Evolutionary conservation across 92 coral and sea anemone genomes (phyloP).

Genomic region (Heliopora coerulea): DNA sequence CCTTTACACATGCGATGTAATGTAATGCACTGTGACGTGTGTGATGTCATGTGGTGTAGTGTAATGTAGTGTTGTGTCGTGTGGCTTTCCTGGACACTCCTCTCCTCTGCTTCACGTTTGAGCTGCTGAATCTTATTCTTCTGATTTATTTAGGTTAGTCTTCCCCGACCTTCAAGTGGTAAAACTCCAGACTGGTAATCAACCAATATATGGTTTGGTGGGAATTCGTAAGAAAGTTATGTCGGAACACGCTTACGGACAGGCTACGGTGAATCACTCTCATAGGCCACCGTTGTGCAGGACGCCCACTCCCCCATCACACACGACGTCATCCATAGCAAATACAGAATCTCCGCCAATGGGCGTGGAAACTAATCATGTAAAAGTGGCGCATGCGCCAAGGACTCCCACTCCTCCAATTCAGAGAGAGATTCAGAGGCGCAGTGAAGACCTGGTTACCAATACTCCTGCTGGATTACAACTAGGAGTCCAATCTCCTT

Average conservation of each 20-base stretch:
- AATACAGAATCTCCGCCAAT: conserved; percentile 51
- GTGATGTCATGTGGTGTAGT: too few species aligned
- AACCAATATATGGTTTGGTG: conserved; percentile 80
- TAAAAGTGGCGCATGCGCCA: background rate
- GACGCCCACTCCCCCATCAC: conserved; percentile 75
- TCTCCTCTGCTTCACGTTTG: too few species aligned
- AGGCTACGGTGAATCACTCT: conserved; percentile 23
- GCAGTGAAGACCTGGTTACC: conserved; percentile 13
- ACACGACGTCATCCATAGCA: conserved; percentile 52
- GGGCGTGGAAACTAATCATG: background rate
- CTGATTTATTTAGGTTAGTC: conserved; percentile 54
- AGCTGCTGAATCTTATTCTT: background rate
- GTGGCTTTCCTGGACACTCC: too few species aligned
- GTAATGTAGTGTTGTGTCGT: too few species aligned
- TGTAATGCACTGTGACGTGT: too few species aligned
- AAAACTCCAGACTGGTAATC: conserved; percentile 73
- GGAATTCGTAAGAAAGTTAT: conserved; percentile 76
- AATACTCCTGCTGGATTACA: conserved; percentile 6
- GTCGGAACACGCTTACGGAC: conserved; percentile 44
- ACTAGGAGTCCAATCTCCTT: conserved; percentile 9
- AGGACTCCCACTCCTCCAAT: conserved; percentile 13
- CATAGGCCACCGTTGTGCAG: conserved; percentile 45
- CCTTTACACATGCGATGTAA: too few species aligned
- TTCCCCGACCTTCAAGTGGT: conserved; percentile 87
- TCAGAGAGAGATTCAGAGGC: background rate